Evolutionary conservation across 2,113 vertebrate species (phyloP), one percentile per base, ranked within the genome.

Genomic region (Laterallus jamaicensis): DNA sequence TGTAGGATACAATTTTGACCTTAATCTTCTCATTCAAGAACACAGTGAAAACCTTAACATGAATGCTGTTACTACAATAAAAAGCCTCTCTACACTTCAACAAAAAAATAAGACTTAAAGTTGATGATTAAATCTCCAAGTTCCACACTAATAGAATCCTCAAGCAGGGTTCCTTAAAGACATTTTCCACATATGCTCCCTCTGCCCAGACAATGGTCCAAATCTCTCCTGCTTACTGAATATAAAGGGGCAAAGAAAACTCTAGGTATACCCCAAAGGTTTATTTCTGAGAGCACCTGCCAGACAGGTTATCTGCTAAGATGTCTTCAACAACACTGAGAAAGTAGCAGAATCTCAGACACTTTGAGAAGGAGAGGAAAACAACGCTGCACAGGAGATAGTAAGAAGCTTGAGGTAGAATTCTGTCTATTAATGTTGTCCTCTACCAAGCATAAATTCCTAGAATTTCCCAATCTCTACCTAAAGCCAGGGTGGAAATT

Each of bases 11-110:
- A 40, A 28, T 86, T 95, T 81, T 67, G 80, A 83, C 92, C 71
- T 88, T 73, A 44, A 32, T 76, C 24, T 66, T 77, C 37, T 88
- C 67, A 67, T 49, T 81, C 21, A 67, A 86, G 94, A 86, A 55
- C 55, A 58, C 40, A n/a, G 29, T 11, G 12, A 67, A 83, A 90
- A 79, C 18, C 82, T 77, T 55, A 55, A 67, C 1, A 18, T 2
- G n/a, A 50, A 50, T 12, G 11, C 8, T 67, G 42, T 10, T 47
- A 31, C 50, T 73, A 54, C 26, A 47, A 21, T 59, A 39, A 80
- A 88, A 68, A 88, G 28, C 37, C 31, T 67, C 74, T 70, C 28
- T 50, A 59, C 28, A 4, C 50, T 69, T 18, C 5, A 19, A 66
- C n/a, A 11, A 89, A 79, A 3, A 1, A 39, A 86, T 21, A 67